Evolutionary conservation across 2,888 invertebrate genomes (phyloP), one percentile per base, ranked within the genome.

Genomic region (Drosophila neonasuta): DNA sequence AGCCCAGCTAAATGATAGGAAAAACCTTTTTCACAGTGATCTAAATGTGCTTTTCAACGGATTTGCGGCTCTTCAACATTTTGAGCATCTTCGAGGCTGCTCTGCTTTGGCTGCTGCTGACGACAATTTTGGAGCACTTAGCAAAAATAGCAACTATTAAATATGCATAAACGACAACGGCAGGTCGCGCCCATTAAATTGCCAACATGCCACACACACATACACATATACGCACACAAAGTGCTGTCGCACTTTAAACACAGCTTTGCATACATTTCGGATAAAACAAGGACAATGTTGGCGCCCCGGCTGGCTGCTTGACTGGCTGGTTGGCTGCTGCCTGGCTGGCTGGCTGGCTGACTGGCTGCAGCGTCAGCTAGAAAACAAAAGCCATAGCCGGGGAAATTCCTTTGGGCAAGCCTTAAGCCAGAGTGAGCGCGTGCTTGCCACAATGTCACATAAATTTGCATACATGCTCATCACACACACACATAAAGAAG

Each of bases 211-310:
- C 68, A 54, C 67, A 68, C 65, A 65, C 56, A 51, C 34, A 62
- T 48, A 17, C 17, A 17, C 17, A 17, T 17, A 17, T 3, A 56
- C 55, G 17, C 44, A 57, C 36, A 56, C 36, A 51, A 45, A 50
- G 60, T 48, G 57, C 51, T 66, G 75, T 49, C 74, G 60, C 74
- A 79, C 70, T 80, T 79, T 76, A 80, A 82, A 86, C 87, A 82
- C 77, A 81, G 88, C 88, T 87, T 86, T 88, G 88, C 88, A 89
- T 89, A 89, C 80, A 88, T 86, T 88, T 84, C 70, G 80, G 80
- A 49, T 60, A 46, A 30, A 61, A 67, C 68, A 55, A 52, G 54
- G 46, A 52, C 39, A 41, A 41, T 41, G 39, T 41, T 41, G 39
- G 39, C 39, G 13, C 13, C 36, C 36, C 39, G 48, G 15, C 15